Base-by-base conservation (phyloP, 2,888 invertebrate species). In the Stenurella melanura region DNA sequence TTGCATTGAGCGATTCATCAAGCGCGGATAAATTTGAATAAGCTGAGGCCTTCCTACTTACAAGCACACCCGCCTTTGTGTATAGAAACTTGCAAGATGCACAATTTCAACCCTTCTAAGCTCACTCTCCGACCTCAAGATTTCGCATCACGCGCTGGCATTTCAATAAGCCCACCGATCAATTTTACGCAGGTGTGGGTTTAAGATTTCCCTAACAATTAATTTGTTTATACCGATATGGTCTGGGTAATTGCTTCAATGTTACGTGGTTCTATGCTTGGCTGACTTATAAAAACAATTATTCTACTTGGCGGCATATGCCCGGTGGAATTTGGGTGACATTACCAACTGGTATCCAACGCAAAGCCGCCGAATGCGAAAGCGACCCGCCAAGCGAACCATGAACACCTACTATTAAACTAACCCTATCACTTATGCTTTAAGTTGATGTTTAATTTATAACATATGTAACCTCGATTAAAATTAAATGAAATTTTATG, bases 171-270 rank as follows among this genome's bases (percentile, higher is more conserved):
- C 70, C 70, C 42, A 34, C 58, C 38, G 58, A 18, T 19, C 26
- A 63, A 72, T 72, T 72, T 72, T 38, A 72, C 72, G 72, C 72
- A 72, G 72, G 72, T 72, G 72, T 72, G 72, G 50, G 21, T 21
- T 26, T 18, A 42, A 70, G 72, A 72, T 72, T 72, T 67, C 63
- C 6, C 50, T n/a, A n/a, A 72, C 60, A 72, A 72, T 72, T 72
- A 72, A 63, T 30, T 58, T 72, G 72, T 72, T 72, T 72, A 72
- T 72, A 50, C 34, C 63, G 72, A 63, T 72, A 72, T 50, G 58
- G 54, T 6, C n/a, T 15, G 19, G 18, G 54, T 50, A 66, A 54
- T 54, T 21, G 71, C 17, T 26, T 61, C 60, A 38, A 70, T 71
- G n/a, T 26, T 9, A 19, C 26, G 57, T 56, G 69, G 70, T n/a